Base-by-base conservation (phyloP, 2,797 vertebrate genomes). In the Knipowitschia caucasica region DNA sequence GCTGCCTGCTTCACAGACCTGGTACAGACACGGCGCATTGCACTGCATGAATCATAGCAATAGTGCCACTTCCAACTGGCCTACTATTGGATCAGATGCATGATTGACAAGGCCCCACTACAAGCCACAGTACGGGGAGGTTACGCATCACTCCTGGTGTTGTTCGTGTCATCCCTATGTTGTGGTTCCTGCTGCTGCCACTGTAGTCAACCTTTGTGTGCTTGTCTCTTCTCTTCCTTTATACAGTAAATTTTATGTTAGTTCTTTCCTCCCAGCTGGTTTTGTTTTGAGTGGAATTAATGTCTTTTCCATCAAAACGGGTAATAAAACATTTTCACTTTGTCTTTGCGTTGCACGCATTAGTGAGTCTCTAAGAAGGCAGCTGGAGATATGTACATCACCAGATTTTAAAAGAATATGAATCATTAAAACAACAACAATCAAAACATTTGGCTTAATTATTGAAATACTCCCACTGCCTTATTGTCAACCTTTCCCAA, bases 21-120 rank as follows among this genome's bases (percentile, higher is more conserved):
- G 73, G 81, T 86, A 82, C 83, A 88, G 88, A 87, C 84, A 88
- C 84, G 67, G 74, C 89, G 86, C 86, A 89, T 80, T 82, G 80
- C 85, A 89, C 89, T 95, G 93, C 95, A 97, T 98, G 95, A 91
- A 46, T 86, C 86, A 88, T 90, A 93, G 86, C 67, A 79, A 91
- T 92, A 90, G 89, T 80, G 71, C 84, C 90, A 91, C 86, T 71
- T 89, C 71, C 71, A 59, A 71, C 71, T 82, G 80, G 87, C 86
- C 86, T 88, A 91, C 85, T 84, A 81, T 90, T 92, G 88, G 88
- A 89, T 80, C 81, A 89, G 91, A 89, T 96, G 95, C 95, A 96
- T 96, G 94, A 94, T 88, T 92, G 93, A 92, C 92, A 81, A 92
- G 93, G 93, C 93, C 94, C 93, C 94, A 93, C 94, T 94, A 89